Evolutionary conservation across 2,113 vertebrate species (phyloP).

Genomic region (Azemiops feae): DNA sequence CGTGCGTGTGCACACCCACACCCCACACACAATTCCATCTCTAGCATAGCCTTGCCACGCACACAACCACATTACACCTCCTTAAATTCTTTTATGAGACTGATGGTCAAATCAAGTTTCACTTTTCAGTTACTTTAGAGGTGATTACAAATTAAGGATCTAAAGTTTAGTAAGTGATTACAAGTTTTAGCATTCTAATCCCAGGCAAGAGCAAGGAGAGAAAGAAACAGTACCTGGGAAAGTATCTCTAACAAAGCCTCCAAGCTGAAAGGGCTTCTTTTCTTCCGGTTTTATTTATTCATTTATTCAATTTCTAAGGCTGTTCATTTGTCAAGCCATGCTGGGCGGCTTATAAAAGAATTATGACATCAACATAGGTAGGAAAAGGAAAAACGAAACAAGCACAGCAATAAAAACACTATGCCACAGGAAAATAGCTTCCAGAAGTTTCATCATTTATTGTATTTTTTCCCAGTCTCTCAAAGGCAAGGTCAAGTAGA

Average conservation of each 20-base stretch:
- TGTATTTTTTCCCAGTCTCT: background rate
- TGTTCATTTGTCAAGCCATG: background rate
- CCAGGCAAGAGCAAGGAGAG: background rate
- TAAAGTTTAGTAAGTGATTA: background rate
- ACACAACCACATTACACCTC: background rate
- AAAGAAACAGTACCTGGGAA: background rate
- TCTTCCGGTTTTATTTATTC: background rate
- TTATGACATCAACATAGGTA: background rate
- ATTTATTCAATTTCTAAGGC: background rate
- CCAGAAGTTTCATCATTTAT: background rate
- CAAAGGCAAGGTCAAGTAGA: background rate
- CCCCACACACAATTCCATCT: background rate
- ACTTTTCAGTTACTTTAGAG: background rate
- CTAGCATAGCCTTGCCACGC: background rate
- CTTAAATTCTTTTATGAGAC: background rate
- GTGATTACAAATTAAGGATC: background rate
- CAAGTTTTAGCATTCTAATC: background rate
- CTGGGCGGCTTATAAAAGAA: background rate
- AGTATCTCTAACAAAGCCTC: background rate
- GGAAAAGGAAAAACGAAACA: background rate
- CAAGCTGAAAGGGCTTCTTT: background rate
- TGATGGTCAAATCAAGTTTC: background rate
- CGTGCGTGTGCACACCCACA: accelerated
- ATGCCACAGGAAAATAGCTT: background rate
- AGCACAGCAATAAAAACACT: background rate